Evolutionary conservation across 2,797 vertebrate species (phyloP).

Genomic region (Scyliorhinus canicula): DNA sequence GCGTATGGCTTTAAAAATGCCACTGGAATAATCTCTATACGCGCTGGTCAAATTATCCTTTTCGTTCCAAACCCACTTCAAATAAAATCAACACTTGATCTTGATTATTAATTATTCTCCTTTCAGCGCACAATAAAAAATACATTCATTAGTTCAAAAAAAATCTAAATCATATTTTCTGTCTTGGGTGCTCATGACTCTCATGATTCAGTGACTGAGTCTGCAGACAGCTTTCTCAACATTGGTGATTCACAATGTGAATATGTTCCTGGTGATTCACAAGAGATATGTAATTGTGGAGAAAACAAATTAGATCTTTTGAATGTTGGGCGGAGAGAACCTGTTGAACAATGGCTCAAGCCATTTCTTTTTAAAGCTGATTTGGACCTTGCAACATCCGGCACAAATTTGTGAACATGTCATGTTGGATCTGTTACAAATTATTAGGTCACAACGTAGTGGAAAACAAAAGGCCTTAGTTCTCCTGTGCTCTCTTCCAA

Average conservation of each 20-base stretch:
- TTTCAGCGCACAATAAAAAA: not conserved
- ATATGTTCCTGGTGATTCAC: not conserved
- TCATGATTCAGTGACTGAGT: not conserved
- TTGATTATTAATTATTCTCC: not conserved
- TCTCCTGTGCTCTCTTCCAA: not conserved
- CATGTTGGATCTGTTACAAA: conserved; percentile 7
- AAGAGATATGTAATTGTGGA: not conserved
- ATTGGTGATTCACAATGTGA: not conserved
- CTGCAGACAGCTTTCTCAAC: not conserved
- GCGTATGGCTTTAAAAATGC: not conserved
- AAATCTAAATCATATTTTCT: not conserved
- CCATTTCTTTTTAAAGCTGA: not conserved
- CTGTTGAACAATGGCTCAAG: not conserved
- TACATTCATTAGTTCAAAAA: not conserved
- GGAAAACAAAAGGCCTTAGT: not conserved
- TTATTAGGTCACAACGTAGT: not conserved
- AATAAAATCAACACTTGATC: not conserved
- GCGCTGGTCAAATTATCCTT: not conserved
- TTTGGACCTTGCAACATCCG: not conserved
- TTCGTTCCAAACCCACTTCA: not conserved
- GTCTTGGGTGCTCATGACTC: not conserved
- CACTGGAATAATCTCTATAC: not conserved
- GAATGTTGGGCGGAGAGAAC: not conserved
- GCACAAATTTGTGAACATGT: not conserved
- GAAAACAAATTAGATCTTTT: not conserved